Percentiles rank a stretch among this genome's conserved stretches.
phyloP scores from a whole-genome alignment of 2,113 vertebrate species.

The Neofelis nebulosa region DNA sequence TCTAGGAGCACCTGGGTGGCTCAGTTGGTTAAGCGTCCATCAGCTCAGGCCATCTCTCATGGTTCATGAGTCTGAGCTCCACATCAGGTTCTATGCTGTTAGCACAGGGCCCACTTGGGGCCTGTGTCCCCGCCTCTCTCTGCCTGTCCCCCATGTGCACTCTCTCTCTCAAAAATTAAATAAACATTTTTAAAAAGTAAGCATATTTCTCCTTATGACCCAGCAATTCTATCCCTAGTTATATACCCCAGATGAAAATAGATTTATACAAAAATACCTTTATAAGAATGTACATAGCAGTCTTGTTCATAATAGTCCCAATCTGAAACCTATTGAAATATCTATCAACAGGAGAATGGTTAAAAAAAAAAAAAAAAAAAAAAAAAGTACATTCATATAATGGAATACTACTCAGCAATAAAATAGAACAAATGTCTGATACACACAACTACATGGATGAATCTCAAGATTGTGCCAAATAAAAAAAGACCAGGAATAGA shows the following conservation, averaged over 20 bases:
- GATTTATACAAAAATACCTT: background rate
- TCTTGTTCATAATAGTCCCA: background rate
- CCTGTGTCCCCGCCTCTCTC: too few relatives aligned
- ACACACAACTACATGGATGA: background rate
- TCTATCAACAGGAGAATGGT: background rate
- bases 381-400: background rate
- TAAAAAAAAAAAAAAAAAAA: background rate
- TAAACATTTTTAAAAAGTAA: background rate
- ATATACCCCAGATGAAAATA: background rate
- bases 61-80: too few relatives aligned
- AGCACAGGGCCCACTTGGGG: too few relatives aligned
- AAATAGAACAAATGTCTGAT: background rate
- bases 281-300: background rate
- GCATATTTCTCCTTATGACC: background rate
- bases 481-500: background rate
- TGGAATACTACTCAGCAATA: background rate
- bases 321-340: background rate
- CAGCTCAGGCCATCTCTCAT: too few relatives aligned
- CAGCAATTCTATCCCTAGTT: background rate
- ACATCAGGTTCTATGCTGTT: too few relatives aligned
- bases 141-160: too few relatives aligned
- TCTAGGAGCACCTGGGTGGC: background rate
- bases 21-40: too few relatives aligned
- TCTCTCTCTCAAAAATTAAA: too few relatives aligned
- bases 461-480: background rate